Evolutionary conservation across 2,113 vertebrate species (phyloP), one percentile per base, ranked within the genome.

Genomic region (Oncorhynchus masou): DNA sequence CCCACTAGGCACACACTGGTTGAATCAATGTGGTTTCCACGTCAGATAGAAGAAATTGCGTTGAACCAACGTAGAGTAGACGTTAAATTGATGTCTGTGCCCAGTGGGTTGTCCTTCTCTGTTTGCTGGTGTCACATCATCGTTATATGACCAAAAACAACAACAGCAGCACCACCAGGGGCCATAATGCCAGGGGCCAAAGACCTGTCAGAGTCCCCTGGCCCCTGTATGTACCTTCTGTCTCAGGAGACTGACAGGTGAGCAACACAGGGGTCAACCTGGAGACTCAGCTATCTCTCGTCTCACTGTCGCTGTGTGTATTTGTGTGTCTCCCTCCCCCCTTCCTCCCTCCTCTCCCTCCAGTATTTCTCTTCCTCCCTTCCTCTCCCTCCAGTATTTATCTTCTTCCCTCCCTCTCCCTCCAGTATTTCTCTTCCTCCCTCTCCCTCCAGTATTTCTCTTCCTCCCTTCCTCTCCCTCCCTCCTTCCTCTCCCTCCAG

Each of bases 161-260:
- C 75, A 45, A 70, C 66, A 39, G 79, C 29, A 3, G n/a, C 59
- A n/a, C 20, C 15, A 15, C 59, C 59, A n/a, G 72, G 60, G 27
- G 79, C 29, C 5, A 57, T 20, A 16, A 4, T 57, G 16, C 54
- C 16, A 16, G 16, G 54, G 16, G 54, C 16, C 54, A 57, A 8
- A 20, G 54, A 20, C 54, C 16, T 57, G 54, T 20, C 16, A 57
- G 13, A 11, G 39, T 8, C 39, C 39, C 39, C 8, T 9, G 39
- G 39, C 39, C 39, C 39, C 39, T 45, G 8, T 45, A 45, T 45
- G 2, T 45, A 45, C 3, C 19, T 9, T 4, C 76, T 85, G 76
- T 88, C 85, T 79, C n/a, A 19, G 76, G 75, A 78, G 83, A 87
- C 54, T 59, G 87, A 87, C 86, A 85, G 79, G 76, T 86, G 80